These are phyloP conservation scores for Phylloscopus trochiloides DNA, from an alignment of 2,113 vertebrate species.

Conservation along the genomic window DNA sequence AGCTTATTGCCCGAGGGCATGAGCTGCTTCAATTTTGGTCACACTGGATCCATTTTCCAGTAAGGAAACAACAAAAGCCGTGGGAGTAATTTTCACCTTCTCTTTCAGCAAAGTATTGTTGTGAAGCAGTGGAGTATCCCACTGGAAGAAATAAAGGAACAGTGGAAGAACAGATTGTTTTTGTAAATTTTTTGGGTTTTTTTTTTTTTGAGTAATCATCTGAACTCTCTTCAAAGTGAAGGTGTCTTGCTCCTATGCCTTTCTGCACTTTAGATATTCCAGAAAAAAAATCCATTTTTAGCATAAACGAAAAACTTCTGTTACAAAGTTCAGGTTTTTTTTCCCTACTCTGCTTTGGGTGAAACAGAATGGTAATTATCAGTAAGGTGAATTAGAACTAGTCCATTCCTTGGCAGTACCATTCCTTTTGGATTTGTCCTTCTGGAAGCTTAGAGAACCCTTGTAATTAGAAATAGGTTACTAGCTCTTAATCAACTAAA, in stretches of 20 bases:
- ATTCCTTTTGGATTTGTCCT: conserved; percentile 40
- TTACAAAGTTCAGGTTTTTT: background rate
- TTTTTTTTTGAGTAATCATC: background rate
- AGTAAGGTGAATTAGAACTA: background rate
- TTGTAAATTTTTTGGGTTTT: background rate
- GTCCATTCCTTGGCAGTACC: background rate
- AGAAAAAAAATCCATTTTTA: background rate
- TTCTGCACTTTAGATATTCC: background rate
- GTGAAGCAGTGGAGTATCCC: background rate
- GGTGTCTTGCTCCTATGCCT: rapidly evolving
- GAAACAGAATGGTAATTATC: conserved; percentile 4
- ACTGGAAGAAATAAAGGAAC: background rate
- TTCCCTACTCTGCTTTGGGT: background rate
- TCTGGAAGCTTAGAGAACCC: conserved; percentile 36
- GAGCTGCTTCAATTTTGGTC: background rate
- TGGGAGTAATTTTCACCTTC: background rate
- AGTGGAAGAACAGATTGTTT: background rate
- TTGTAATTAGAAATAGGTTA: conserved; percentile 52
- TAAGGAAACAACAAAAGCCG: background rate
- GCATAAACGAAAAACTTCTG: background rate
- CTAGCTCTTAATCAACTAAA: conserved; percentile 37
- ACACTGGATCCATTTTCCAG: background rate
- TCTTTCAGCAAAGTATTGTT: background rate
- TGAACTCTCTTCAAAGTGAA: background rate
- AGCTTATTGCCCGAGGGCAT: background rate